Evolutionary conservation across 2,888 invertebrate genomes (phyloP), one percentile per base, ranked within the genome.

Genomic region (Sarcophaga rosellei): DNA sequence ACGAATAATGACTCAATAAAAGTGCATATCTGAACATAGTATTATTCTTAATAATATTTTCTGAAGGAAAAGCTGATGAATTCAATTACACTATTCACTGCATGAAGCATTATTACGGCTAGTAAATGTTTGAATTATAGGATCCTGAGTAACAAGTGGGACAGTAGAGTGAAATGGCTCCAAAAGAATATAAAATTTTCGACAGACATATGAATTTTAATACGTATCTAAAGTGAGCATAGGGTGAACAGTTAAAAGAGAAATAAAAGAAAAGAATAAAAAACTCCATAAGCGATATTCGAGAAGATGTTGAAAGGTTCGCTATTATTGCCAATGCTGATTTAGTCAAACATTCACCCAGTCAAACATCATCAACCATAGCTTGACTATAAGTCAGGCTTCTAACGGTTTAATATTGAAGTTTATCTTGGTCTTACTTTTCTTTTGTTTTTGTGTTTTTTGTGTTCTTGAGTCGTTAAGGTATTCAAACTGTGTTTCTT

Each of bases 401-500:
- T 63, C 45, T 84, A 79, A 75, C 70, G 74, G 79, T 65, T 70
- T 79, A 53, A 44, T 75, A 65, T 65, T 65, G 63, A 84, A 84
- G 79, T 84, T 84, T 70, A 84, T 84, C 62, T 75, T 69, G 75
- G 78, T 70, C 74, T 79, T 79, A 70, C 21, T 74, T 57, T 79
- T 84, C 70, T 65, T 53, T 74, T 78, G 47, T 79, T 59, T 53
- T 44, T 62, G 5, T 45, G n/a, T 66, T 66, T 80, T 61, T 35
- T 66, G 65, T 74, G 35, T 74, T 79, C 74, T 83, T 21, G 62
- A 74, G 83, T 74, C 73, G 74, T 63, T 69, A 63, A 78, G 69
- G 62, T 74, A 62, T 44, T 68, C 17, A 5, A 45, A 73, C 77
- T 62, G 47, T 53, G 45, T 73, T 78, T 53, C 35, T 47, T 53